Percentiles rank a stretch among this genome's conserved stretches.
Conservation (phyloP, 2,888 invertebrate species). For the Cephus sareptanus region DNA sequence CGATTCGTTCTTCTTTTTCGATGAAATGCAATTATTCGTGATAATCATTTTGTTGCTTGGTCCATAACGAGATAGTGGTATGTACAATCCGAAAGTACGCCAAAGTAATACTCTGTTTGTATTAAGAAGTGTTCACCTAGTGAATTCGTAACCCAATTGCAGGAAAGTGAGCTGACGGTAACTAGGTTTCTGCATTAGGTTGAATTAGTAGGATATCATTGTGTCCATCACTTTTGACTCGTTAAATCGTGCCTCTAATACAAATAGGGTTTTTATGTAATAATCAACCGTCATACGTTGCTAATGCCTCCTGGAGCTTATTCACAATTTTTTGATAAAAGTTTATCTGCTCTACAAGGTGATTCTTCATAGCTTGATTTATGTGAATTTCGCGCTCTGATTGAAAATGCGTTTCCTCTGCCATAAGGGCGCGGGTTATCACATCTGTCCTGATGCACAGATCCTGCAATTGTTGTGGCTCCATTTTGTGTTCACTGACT, state of each 20-base stretch:
- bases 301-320: constrained; percentile 74
- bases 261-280: neutral
- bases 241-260: neutral
- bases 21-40: neutral
- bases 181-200: neutral
- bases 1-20: neutral
- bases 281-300: constrained; percentile 63
- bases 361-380: constrained; percentile 86
- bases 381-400: constrained; percentile 86
- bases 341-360: constrained; percentile 87
- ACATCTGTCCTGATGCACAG: constrained; percentile 88
- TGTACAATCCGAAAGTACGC: neutral
- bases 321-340: constrained; percentile 90
- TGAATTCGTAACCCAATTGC: neutral
- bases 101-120: neutral
- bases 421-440: constrained; percentile 91
- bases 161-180: neutral
- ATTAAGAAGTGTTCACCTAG: neutral
- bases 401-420: constrained; percentile 95
- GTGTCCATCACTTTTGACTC: neutral
- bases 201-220: neutral
- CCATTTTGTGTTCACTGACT: constrained; percentile 85
- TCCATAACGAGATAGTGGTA: neutral
- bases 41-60: neutral
- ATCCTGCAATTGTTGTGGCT: constrained; percentile 81